Percentiles rank a stretch among this genome's conserved stretches.
Evolutionary conservation across 2,888 invertebrate genomes (phyloP).

Genomic region (Gymnoscelis rufifasciata): DNA sequence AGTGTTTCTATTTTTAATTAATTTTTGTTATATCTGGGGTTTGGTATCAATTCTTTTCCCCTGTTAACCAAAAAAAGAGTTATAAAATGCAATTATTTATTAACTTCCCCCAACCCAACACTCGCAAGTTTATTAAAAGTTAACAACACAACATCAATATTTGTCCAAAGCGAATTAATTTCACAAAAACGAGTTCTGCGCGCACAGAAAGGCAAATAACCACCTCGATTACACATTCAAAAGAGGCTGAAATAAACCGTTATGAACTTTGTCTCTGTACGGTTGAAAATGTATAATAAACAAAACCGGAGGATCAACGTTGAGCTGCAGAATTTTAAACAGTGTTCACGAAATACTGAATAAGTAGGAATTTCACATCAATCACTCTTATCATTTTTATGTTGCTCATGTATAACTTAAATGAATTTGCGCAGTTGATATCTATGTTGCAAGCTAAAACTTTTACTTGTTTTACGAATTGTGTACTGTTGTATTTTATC

Average conservation of each 20-base stretch:
- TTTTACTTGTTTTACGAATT: too few relatives aligned
- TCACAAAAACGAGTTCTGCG: conserved; percentile 35
- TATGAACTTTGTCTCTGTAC: conserved; percentile 30
- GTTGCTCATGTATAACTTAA: too few relatives aligned
- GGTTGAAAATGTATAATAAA: conserved; percentile 51
- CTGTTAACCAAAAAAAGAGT: background rate
- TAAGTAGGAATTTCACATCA: too few relatives aligned
- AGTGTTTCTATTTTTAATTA: too few relatives aligned
- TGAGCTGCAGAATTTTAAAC: conserved; percentile 36
- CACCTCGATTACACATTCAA: conserved; percentile 53
- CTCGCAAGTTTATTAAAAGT: conserved; percentile 28
- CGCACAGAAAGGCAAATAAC: conserved; percentile 45
- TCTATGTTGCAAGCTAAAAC: too few relatives aligned
- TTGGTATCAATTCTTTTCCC: background rate
- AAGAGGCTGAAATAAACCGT: conserved; percentile 38
- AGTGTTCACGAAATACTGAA: too few relatives aligned
- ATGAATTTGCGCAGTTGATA: too few relatives aligned
- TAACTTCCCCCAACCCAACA: conserved; percentile 13
- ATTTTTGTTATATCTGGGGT: too few relatives aligned
- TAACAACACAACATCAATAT: conserved; percentile 34
- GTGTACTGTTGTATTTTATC: too few relatives aligned
- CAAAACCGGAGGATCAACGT: conserved; percentile 39
- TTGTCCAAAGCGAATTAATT: conserved; percentile 29
- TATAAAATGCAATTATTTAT: conserved; percentile 19
- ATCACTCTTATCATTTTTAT: too few relatives aligned